phyloP scores from a whole-genome alignment of 1,140 invertebrate genomes.

The Cydia amplana region DNA sequence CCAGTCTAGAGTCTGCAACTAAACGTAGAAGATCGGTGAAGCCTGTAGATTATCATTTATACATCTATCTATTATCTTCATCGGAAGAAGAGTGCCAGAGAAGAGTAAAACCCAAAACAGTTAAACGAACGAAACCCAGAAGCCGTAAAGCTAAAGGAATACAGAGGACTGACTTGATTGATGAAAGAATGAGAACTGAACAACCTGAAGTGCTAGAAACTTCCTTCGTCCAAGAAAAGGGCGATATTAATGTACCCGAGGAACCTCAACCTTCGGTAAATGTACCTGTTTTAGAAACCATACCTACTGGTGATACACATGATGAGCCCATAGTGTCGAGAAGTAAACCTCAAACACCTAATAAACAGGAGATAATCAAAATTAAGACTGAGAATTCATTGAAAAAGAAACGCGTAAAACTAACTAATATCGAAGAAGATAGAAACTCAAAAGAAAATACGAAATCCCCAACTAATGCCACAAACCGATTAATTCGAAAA shows the following conservation, averaged over 20 bases:
- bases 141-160: slow-evolving; percentile 33
- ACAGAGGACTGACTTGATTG: slow-evolving; percentile 41
- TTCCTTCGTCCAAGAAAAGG: slow-evolving; percentile 47
- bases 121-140: slow-evolving; percentile 33
- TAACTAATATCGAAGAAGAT: background rate
- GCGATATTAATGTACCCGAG: background rate
- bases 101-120: slow-evolving; percentile 31
- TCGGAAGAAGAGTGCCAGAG: background rate
- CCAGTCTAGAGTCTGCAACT: slow-evolving; percentile 35
- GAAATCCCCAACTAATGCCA: background rate
- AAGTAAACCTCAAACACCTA: slow-evolving; percentile 39
- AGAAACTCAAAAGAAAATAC: background rate
- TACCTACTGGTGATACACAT: slow-evolving; percentile 38
- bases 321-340: slow-evolving; percentile 26
- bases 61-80: slow-evolving; percentile 33
- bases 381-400: background rate
- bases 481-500: slow-evolving; percentile 15
- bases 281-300: slow-evolving; percentile 53
- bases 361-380: slow-evolving; percentile 18
- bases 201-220: slow-evolving; percentile 50
- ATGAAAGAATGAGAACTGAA: slow-evolving; percentile 58
- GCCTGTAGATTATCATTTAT: slow-evolving; percentile 42
- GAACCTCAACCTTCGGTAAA: slow-evolving; percentile 41
- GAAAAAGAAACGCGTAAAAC: background rate
- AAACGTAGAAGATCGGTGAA: slow-evolving; percentile 35